Evolutionary conservation across 2,113 vertebrate species (phyloP).

Genomic region (Podocnemis expansa): DNA sequence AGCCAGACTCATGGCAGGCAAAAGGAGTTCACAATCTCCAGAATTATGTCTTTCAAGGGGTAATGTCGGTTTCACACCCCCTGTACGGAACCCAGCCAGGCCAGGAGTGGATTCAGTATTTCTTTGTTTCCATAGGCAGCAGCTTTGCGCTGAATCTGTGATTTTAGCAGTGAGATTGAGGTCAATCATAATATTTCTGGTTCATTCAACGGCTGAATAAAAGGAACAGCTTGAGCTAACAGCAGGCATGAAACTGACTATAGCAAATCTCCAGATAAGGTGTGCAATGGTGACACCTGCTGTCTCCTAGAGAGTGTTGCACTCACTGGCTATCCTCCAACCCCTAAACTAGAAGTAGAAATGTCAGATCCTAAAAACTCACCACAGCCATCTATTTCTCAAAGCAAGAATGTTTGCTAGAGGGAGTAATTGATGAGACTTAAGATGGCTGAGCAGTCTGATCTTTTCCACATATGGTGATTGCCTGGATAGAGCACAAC

Average conservation of each 20-base stretch:
- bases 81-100: not conserved
- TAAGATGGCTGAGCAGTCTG: no score
- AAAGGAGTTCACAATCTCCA: no score
- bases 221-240: not conserved
- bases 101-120: not conserved
- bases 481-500: no score
- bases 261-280: accelerated
- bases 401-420: no score
- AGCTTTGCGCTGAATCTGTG: not conserved
- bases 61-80: not conserved
- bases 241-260: not conserved
- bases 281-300: not conserved
- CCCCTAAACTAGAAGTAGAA: accelerated
- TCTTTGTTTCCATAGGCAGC: not conserved
- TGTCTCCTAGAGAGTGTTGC: not conserved
- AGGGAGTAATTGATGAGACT: no score
- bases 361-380: not conserved
- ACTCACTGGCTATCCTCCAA: not conserved
- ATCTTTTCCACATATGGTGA: no score
- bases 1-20: no score
- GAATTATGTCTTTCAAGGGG: no score
- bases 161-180: not conserved
- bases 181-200: not conserved
- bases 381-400: no score
- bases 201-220: not conserved